Conservation (phyloP, 1,140 invertebrate genomes). For the Aphelenchoides fujianensis region DNA sequence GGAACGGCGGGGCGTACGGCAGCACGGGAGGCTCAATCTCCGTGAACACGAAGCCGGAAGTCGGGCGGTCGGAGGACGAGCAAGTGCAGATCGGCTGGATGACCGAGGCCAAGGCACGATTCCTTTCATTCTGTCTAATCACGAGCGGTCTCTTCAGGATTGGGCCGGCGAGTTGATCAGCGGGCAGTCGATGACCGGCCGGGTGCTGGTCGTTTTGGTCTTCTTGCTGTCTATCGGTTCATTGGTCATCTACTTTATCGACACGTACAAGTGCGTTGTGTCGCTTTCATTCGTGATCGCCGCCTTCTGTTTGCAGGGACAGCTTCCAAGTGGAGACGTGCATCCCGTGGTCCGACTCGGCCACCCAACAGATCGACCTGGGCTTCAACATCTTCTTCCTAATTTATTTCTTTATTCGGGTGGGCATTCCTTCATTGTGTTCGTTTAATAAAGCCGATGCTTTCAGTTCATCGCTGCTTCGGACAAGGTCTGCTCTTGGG, state of each 20-base stretch:
- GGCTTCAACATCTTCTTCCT: conserved; percentile 99
- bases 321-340: conserved; percentile 84
- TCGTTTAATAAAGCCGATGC: background rate
- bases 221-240: conserved; percentile 99
- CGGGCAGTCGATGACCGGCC: conserved; percentile 96
- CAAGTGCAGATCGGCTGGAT: conserved; percentile 66
- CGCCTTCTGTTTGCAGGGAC: conserved; percentile 51
- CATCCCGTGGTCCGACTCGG: conserved; percentile 96
- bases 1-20: conserved; percentile 21
- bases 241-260: conserved; percentile 99
- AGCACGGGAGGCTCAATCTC: background rate
- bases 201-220: conserved; percentile 97
- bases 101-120: conserved; percentile 98
- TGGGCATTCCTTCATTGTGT: conserved; percentile 70
- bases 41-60: background rate
- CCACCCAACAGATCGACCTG: conserved; percentile 99
- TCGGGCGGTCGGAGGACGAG: conserved; percentile 43
- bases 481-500: conserved; percentile 74
- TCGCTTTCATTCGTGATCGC: conserved; percentile 22
- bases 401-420: conserved; percentile 99
- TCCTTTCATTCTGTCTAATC: no score
- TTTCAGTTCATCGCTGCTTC: conserved; percentile 99
- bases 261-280: conserved; percentile 85
- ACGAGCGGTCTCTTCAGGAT: no score
- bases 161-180: conserved; percentile 95